Base-by-base conservation (phyloP, 2,888 invertebrate genomes). In the Ophonus ardosiacus region DNA sequence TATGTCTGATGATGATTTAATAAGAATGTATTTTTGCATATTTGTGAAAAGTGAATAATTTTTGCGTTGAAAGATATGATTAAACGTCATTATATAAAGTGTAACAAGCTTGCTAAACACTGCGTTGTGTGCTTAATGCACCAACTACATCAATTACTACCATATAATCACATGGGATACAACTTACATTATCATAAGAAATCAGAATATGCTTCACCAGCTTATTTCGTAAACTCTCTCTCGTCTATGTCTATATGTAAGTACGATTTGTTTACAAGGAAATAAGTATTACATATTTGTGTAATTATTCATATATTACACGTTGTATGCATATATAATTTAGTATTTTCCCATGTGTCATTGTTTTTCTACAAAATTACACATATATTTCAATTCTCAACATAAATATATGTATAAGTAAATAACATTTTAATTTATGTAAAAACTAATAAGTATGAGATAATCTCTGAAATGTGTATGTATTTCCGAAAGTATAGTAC, bases 21-120 rank as follows among this genome's bases (percentile, higher is more conserved):
- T 51, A 51, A 13, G 43, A 51, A 51, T 13, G 10, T 2, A 51
- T 51, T 68, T 68, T 68, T 68, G 13, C 40, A 43, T 5, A 43
- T 0, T 40, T 71, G 17, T 17, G 43, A 43, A 78, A 24, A 78
- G 31, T 78, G 78, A 78, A 57, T 57, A 78, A 78, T 78, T 57
- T 57, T 57, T 78, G 6, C 7, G 8, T 24, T 15, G n/a, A 15
- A 78, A 24, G 56, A 24, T 78, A 78, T 78, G 56, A 78, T 78
- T 78, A 78, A 57, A 78, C 57, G 21, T 78, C 78, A 78, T 78
- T 78, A 78, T 78, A 78, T 78, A 78, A 78, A 78, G 31, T 78
- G 78, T 78, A 78, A 78, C 78, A 78, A 57, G 78, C 56, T 24
- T 56, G 57, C 78, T 57, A 57, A 78, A 56, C 78, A 57, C 78